Conservation (phyloP, 2,888 invertebrate species). For the Ochlodes sylvanus region DNA sequence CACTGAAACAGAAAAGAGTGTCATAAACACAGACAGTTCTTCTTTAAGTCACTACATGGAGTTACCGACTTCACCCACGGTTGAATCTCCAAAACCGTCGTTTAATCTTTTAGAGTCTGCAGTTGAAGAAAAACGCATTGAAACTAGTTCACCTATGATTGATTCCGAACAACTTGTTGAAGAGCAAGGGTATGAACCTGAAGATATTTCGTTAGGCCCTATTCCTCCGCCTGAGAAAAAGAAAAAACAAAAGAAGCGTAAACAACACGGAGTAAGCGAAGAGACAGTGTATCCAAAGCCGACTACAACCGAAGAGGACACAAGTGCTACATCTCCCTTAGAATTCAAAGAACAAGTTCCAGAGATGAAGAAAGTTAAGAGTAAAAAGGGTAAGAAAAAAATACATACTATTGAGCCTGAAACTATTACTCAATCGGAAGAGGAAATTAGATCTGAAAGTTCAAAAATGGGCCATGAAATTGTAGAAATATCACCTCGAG, state of each 20-base stretch:
- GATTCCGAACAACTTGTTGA: constrained; percentile 76
- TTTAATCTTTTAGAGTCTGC: constrained; percentile 60
- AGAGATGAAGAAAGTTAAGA: constrained; percentile 61
- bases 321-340: constrained; percentile 58
- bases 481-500: constrained; percentile 80
- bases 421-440: background rate
- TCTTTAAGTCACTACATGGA: constrained; percentile 75
- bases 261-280: constrained; percentile 67
- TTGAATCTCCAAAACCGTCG: constrained; percentile 74
- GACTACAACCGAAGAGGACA: constrained; percentile 71
- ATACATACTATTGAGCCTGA: constrained; percentile 58
- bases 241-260: constrained; percentile 82
- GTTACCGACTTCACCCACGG: constrained; percentile 76
- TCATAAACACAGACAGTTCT: constrained; percentile 71
- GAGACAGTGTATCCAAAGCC: constrained; percentile 72
- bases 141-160: constrained; percentile 72
- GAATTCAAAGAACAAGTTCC: constrained; percentile 56
- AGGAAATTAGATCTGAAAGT: constrained; percentile 64
- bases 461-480: constrained; percentile 79
- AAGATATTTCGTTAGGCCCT: constrained; percentile 83
- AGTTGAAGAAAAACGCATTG: constrained; percentile 56
- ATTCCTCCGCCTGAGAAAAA: constrained; percentile 61
- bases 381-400: constrained; percentile 82
- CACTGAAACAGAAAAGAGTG: constrained; percentile 68
- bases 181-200: constrained; percentile 90